Evolutionary conservation across 2,797 vertebrate species (phyloP).

Genomic region (Pteronotus mesoamericanus): DNA sequence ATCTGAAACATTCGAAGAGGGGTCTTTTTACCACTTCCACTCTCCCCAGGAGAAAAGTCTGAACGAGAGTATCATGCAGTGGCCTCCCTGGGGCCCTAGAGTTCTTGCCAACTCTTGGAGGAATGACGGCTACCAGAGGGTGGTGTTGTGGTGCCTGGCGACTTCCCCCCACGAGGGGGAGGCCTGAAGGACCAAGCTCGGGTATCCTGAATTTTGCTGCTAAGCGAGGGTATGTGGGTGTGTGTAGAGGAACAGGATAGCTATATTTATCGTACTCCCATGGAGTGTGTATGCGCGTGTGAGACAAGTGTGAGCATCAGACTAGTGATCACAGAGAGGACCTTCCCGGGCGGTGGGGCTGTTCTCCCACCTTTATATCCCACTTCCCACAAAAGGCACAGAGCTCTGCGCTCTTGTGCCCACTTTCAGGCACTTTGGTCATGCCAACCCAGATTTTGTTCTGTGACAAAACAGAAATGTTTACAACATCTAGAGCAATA

Average conservation of each 20-base stretch:
- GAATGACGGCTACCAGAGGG: neutral
- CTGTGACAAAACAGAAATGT: conserved; percentile 78
- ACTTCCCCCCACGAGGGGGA: neutral
- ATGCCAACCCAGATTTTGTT: conserved; percentile 52
- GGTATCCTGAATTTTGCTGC: neutral
- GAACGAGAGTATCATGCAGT: accelerated
- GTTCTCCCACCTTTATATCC: conserved; percentile 49
- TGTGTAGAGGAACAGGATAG: conserved; percentile 8
- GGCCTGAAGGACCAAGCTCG: conserved; percentile 23
- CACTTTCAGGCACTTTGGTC: conserved; percentile 38
- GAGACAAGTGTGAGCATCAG: conserved; percentile 61
- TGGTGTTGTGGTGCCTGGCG: neutral
- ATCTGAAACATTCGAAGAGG: neutral
- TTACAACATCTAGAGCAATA: conserved; percentile 85
- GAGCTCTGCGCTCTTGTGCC: neutral
- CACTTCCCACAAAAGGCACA: conserved; percentile 15
- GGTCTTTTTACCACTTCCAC: neutral
- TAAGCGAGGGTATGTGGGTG: neutral
- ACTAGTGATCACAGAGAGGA: conserved; percentile 60
- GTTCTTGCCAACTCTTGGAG: neutral
- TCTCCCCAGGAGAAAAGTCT: neutral
- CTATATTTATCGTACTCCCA: conserved; percentile 50
- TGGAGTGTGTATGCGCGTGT: conserved; percentile 46
- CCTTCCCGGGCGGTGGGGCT: conserved; percentile 49
- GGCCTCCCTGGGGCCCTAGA: neutral